phyloP scores from a whole-genome alignment of 2,113 vertebrate species.

The Anser cygnoides region DNA sequence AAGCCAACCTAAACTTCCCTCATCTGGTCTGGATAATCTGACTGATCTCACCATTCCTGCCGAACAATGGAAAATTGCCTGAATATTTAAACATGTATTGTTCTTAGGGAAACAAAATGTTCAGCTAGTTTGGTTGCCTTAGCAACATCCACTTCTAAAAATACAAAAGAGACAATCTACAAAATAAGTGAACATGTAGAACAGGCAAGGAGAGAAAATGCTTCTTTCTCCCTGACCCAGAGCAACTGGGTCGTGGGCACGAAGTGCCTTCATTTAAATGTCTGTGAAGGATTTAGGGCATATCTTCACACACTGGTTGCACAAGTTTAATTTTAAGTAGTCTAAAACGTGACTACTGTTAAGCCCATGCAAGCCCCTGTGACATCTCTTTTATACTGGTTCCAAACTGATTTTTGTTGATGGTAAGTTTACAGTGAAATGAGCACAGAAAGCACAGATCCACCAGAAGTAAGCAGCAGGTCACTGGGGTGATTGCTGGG shows the following conservation, averaged over 20 bases:
- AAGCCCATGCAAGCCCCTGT: not conserved
- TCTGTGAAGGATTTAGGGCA: not conserved
- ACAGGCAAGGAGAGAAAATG: constrained; percentile 45
- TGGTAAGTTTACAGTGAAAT: not conserved
- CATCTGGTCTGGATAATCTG: constrained; percentile 61
- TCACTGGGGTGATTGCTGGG: not conserved
- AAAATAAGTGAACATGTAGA: constrained; percentile 60
- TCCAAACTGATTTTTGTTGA: not conserved
- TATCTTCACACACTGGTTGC: not conserved
- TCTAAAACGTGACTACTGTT: not conserved
- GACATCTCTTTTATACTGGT: not conserved
- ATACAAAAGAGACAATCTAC: constrained; percentile 74
- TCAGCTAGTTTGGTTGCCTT: constrained; percentile 79
- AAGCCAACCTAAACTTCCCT: constrained; percentile 54
- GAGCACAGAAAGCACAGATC: not conserved
- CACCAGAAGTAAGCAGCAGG: not conserved
- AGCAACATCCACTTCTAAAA: constrained; percentile 81
- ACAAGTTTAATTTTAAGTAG: not conserved
- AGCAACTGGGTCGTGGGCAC: not conserved
- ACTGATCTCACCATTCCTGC: constrained; percentile 69
- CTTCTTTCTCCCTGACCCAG: constrained; percentile 25
- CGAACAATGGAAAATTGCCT: constrained; percentile 77
- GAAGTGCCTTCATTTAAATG: not conserved
- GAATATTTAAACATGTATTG: constrained; percentile 81
- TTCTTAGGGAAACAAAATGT: constrained; percentile 82